Evolutionary conservation across 2,797 vertebrate genomes (phyloP).

Genomic region (Trachops cirrhosus): DNA sequence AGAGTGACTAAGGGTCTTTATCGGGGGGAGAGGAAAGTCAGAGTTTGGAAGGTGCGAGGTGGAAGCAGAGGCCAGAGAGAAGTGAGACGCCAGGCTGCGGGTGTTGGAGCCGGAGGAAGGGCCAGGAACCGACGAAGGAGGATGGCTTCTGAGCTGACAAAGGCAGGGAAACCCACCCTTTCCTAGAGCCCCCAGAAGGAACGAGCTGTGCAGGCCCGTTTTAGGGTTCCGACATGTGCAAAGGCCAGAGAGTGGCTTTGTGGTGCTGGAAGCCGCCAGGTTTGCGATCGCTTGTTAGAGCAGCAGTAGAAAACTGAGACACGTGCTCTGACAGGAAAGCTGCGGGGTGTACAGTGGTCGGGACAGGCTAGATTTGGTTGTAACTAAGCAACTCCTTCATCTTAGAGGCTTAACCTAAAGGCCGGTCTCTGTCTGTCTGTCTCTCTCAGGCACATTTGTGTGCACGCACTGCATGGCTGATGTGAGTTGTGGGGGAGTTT

Average conservation of each 20-base stretch:
- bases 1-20: not conserved
- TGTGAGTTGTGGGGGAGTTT: not conserved
- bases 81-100: not conserved
- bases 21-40: not conserved
- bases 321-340: not conserved
- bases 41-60: not conserved
- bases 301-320: not conserved
- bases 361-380: not conserved
- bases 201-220: not conserved
- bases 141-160: not conserved
- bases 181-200: not conserved
- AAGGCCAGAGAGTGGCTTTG: not conserved
- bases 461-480: not conserved
- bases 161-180: not conserved
- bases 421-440: rapidly evolving
- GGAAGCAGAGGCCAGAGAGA: not conserved
- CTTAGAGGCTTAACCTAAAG: not conserved
- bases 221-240: not conserved
- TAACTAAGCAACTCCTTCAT: not conserved
- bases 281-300: not conserved
- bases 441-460: not conserved
- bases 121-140: too few species aligned
- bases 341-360: rapidly evolving
- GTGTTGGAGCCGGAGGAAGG: not conserved
- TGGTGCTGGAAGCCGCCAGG: not conserved